These are phyloP conservation scores for Drosophila rellima DNA, from an alignment of 2,888 invertebrate species.

Conservation along the genomic window DNA sequence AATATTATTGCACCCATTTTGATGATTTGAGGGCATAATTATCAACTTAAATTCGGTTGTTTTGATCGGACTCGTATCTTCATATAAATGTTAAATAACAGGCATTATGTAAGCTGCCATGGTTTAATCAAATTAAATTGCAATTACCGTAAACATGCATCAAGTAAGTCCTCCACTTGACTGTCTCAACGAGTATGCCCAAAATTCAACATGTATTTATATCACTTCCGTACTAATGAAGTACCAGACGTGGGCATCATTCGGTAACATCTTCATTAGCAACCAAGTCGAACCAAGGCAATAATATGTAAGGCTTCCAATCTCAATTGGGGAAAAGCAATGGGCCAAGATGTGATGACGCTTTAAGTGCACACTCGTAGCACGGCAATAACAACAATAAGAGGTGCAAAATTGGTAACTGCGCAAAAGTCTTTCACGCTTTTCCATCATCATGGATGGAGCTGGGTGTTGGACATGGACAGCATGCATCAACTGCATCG, in stretches of 20 bases:
- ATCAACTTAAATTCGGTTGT: not conserved
- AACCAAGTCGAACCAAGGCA: constrained; percentile 38
- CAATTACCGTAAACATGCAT: constrained; percentile 58
- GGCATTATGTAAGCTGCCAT: constrained; percentile 47
- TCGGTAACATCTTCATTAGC: constrained; percentile 76
- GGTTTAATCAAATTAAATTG: constrained; percentile 66
- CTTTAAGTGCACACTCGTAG: constrained; percentile 21
- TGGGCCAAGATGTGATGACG: constrained; percentile 53
- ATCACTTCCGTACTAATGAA: constrained; percentile 80
- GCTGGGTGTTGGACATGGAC: constrained; percentile 14
- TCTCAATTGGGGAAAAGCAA: constrained; percentile 27
- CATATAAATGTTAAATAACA: constrained; percentile 50
- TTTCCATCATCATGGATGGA: constrained; percentile 24
- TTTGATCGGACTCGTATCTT: not conserved
- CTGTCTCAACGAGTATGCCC: constrained; percentile 32
- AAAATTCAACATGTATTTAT: constrained; percentile 63
- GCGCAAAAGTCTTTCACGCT: constrained; percentile 59
- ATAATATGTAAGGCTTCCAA: constrained; percentile 57
- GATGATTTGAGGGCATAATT: constrained; percentile 7
- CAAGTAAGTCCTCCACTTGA: constrained; percentile 19
- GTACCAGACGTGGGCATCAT: constrained; percentile 46
- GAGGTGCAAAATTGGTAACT: constrained; percentile 55
- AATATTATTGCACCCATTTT: not conserved
- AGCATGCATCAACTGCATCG: constrained; percentile 32
- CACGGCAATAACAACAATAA: constrained; percentile 21